phyloP scores from a whole-genome alignment of 2,888 invertebrate species.

The Ernsta delagoae region DNA sequence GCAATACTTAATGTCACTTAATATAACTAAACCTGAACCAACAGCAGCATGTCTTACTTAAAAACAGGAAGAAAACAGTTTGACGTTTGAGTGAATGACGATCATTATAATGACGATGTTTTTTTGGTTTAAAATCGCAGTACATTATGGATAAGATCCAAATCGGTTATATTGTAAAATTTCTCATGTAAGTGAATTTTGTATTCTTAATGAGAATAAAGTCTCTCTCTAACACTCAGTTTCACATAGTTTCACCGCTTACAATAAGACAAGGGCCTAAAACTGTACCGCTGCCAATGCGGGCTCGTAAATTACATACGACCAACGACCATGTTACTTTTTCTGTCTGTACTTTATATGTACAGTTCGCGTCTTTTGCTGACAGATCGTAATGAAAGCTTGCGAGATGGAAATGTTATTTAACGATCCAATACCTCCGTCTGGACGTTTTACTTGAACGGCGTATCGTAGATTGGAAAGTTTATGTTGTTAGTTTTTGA shows the following conservation, averaged over 20 bases:
- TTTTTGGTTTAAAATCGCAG: no score
- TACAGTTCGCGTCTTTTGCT: conserved; percentile 25
- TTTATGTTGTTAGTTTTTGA: not conserved
- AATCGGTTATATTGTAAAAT: no score
- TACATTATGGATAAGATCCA: no score
- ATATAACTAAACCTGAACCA: no score
- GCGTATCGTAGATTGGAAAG: not conserved
- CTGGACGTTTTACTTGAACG: conserved; percentile 1
- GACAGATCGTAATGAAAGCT: conserved; percentile 31
- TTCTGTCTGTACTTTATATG: conserved; percentile 16
- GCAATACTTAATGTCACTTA: not conserved
- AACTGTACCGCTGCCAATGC: conserved; percentile 23
- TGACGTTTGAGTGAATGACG: no score
- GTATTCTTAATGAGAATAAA: no score
- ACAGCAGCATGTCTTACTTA: no score
- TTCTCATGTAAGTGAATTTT: no score
- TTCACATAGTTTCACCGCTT: conserved; percentile 1
- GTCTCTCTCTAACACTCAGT: no score
- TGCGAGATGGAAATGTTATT: conserved; percentile 26
- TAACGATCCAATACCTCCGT: conserved; percentile 9
- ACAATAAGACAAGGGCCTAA: not conserved
- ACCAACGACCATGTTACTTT: conserved; percentile 16
- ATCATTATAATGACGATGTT: no score
- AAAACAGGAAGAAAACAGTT: no score
- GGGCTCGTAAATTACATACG: conserved; percentile 34